Base-by-base conservation (phyloP, 2,113 vertebrate genomes). In the Tetraodon nigroviridis region DNA sequence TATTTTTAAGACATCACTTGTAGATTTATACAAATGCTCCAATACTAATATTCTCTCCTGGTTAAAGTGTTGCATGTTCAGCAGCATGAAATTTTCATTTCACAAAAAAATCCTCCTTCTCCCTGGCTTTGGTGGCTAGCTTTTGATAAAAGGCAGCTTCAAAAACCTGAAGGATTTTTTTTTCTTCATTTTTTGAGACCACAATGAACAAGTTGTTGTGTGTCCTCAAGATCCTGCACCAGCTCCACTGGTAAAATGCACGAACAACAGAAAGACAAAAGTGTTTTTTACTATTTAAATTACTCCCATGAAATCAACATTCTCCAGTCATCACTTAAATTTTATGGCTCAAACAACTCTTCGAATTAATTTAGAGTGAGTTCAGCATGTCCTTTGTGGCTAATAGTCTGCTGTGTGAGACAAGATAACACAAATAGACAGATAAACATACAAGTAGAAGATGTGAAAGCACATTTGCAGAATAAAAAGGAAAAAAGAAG, bases 11-110 rank as follows among this genome's bases (percentile, higher is more conserved):
- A 13, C 20, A 55, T 77, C 55, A 27, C 55, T 55, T 55, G 20
- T 21, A 72, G 49, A 80, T 80, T 62, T 75, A 80, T 67, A 71
- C 51, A 0, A 14, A 68, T 19, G n/a, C 68, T 70, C 50, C n/a
- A 57, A 20, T 54, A 48, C 76, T 51, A 18, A 46, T 56, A 65
- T 72, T 55, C 27, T 64, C 7, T 42, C 16, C 50, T 29, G 27
- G 20, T 61, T 46, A 24, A 16, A 59, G 32, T 20, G 5, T 60
- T 51, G 62, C 54, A 54, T 65, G 69, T 48, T 16, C 20, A 47
- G 22, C 16, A 1, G 21, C 52, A 40, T 45, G 29, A 15, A 41
- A 27, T 49, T 51, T 18, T 45, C 16, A 53, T 52, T n/a, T 59
- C 14, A 17, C 42, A 44, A 10, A 44, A 27, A 37, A 37, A 37